Conservation (phyloP, 2,797 vertebrate genomes). For the Siniperca undulata region DNA sequence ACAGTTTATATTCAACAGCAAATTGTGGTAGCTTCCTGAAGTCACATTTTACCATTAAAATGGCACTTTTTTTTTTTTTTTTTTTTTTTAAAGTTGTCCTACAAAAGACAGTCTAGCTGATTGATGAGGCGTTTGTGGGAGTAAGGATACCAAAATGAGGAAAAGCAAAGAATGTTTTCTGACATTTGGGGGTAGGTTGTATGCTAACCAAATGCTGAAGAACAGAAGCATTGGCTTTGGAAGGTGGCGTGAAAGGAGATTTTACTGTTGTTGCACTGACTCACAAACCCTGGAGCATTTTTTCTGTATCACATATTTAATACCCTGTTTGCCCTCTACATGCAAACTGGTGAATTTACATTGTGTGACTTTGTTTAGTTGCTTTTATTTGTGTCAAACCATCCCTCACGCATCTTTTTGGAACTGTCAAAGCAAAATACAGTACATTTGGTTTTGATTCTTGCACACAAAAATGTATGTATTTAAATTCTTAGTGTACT, state of each 20-base stretch:
- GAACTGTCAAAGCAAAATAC: conserved; percentile 8
- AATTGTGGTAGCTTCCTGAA: conserved; percentile 12
- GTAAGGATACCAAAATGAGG: conserved; percentile 23
- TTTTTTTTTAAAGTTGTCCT: conserved; percentile 39
- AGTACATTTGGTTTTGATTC: conserved; percentile 1
- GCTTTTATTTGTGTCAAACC: conserved; percentile 17
- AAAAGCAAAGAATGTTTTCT: conserved; percentile 54
- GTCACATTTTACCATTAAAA: conserved; percentile 46
- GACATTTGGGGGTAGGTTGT: conserved; percentile 60
- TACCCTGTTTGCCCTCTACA: conserved; percentile 45
- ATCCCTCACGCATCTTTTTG: conserved; percentile 10
- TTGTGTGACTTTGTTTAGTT: conserved; percentile 22
- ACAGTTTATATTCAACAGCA: conserved; percentile 3
- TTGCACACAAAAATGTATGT: not conserved
- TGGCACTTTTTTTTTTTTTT: conserved; percentile 27
- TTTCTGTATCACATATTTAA: conserved; percentile 41
- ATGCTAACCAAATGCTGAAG: conserved; percentile 65
- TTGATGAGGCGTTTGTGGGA: conserved; percentile 57
- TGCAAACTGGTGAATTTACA: conserved; percentile 43
- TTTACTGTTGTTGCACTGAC: conserved; percentile 65
- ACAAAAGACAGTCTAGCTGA: conserved; percentile 15
- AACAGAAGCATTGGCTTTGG: conserved; percentile 70
- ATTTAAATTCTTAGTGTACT: not conserved
- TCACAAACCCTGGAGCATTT: conserved; percentile 59
- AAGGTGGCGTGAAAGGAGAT: conserved; percentile 72